phyloP scores from a whole-genome alignment of 2,797 vertebrate species.

The Myripristis jacobus region DNA sequence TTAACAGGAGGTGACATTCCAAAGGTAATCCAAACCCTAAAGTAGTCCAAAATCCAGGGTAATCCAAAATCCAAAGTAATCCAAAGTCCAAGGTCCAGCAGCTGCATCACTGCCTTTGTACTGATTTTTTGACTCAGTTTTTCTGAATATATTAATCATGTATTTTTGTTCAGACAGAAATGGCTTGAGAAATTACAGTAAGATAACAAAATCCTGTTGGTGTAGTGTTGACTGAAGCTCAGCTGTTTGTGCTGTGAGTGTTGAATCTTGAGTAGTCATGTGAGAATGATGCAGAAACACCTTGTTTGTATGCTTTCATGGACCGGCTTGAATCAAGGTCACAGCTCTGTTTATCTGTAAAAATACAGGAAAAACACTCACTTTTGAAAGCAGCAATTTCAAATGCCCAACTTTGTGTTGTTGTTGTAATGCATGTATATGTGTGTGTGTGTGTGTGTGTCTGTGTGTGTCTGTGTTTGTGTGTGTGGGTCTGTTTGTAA shows the following conservation, averaged over 20 bases:
- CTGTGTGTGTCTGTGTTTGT: background rate
- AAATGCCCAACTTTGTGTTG: too few relatives aligned
- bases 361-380: background rate
- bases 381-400: too few relatives aligned
- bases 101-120: constrained; percentile 4
- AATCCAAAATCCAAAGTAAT: constrained; percentile 42
- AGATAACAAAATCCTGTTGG: background rate
- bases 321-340: too few relatives aligned
- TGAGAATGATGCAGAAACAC: too few relatives aligned
- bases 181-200: background rate
- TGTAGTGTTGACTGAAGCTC: background rate
- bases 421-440: background rate
- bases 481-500: background rate
- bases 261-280: background rate
- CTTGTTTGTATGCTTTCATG: too few relatives aligned
- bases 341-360: background rate
- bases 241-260: background rate
- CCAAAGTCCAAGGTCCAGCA: constrained; percentile 5
- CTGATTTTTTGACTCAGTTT: constrained; percentile 1
- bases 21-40: too few relatives aligned
- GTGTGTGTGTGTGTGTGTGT: background rate
- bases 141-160: background rate
- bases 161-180: background rate
- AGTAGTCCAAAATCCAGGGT: too few relatives aligned
- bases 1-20: too few relatives aligned